phyloP scores from a whole-genome alignment of 2,113 vertebrate species.

The Lipophrys pholis region DNA sequence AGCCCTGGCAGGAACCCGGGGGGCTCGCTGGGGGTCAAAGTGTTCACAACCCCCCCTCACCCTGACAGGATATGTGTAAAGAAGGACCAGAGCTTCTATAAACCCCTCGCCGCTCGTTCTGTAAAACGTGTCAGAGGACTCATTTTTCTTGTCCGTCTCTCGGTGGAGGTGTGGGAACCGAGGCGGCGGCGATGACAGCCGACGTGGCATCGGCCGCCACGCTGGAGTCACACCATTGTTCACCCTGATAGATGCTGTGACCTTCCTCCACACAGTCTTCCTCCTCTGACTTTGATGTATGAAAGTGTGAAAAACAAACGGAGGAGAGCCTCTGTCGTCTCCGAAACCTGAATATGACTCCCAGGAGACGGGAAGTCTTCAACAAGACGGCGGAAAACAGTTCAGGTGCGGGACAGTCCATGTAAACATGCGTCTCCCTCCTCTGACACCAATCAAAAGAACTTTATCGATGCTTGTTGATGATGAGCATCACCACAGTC shows the following conservation, averaged over 20 bases:
- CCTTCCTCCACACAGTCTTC: conserved; percentile 61
- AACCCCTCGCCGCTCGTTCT: conserved; percentile 55
- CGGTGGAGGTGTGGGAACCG: conserved; percentile 78
- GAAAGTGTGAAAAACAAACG: conserved; percentile 64
- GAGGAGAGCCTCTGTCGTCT: too few relatives aligned
- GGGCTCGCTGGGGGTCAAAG: conserved; percentile 71
- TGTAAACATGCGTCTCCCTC: too few relatives aligned
- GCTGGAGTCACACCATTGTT: conserved; percentile 81
- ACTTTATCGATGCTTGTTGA: too few relatives aligned
- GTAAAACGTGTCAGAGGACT: conserved; percentile 74
- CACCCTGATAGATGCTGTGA: conserved; percentile 68
- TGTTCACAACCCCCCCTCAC: conserved; percentile 41
- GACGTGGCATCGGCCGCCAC: conserved; percentile 48
- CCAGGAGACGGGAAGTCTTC: too few relatives aligned
- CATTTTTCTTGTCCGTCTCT: conserved; percentile 60
- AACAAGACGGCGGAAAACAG: too few relatives aligned
- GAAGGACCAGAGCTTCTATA: conserved; percentile 70
- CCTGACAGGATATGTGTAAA: conserved; percentile 80
- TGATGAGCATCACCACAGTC: too few relatives aligned
- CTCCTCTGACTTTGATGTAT: conserved; percentile 69
- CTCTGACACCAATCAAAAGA: too few relatives aligned
- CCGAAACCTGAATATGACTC: too few relatives aligned
- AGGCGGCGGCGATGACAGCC: conserved; percentile 73
- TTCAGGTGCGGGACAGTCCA: too few relatives aligned
- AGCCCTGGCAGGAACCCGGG: conserved; percentile 75